These are phyloP conservation scores for Noctua pronuba DNA, from an alignment of 2,888 invertebrate genomes.

Conservation along the genomic window DNA sequence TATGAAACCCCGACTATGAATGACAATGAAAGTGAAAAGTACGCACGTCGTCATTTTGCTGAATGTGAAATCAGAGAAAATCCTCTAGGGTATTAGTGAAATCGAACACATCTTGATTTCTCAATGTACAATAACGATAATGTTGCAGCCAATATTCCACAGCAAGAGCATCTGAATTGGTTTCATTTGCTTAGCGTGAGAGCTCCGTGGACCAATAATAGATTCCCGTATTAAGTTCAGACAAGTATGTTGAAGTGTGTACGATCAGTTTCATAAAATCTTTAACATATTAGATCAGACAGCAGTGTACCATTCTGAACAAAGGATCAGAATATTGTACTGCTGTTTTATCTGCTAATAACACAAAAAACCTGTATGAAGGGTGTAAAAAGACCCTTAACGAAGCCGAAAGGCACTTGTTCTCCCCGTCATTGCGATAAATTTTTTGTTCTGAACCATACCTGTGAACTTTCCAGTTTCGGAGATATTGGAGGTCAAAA, in stretches of 20 bases:
- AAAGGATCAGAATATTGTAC: background rate
- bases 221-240: conserved; percentile 27
- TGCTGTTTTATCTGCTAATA: background rate
- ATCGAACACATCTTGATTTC: conserved; percentile 36
- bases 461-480: no score
- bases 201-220: conserved; percentile 34
- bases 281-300: conserved; percentile 3
- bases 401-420: no score
- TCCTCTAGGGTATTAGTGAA: conserved; percentile 61
- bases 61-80: conserved; percentile 64
- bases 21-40: conserved; percentile 66
- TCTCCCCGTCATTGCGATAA: no score
- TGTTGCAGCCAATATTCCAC: background rate
- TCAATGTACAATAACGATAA: conserved; percentile 20
- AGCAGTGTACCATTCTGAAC: background rate
- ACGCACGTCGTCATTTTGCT: conserved; percentile 40
- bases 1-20: conserved; percentile 35
- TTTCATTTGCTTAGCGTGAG: conserved; percentile 35
- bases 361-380: no score
- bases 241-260: conserved; percentile 9
- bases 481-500: no score
- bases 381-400: no score
- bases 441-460: no score
- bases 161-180: background rate
- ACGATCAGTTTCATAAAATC: background rate